These are phyloP conservation scores for Endomychus coccineus DNA, from an alignment of 2,888 invertebrate genomes.

Conservation along the genomic window DNA sequence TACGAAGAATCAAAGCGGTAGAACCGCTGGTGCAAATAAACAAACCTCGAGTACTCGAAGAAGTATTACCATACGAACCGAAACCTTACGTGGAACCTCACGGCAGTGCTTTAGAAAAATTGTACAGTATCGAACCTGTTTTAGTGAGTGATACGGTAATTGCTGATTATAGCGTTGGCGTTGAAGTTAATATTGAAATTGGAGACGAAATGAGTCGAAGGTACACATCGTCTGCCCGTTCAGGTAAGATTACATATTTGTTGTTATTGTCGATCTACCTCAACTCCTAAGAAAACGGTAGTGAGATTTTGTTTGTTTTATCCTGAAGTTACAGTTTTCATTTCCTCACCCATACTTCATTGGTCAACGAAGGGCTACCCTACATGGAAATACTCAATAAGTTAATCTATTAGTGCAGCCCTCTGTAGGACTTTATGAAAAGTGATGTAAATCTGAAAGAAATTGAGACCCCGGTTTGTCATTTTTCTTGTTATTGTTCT, in stretches of 20 bases:
- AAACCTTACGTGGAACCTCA: slow-evolving; percentile 30
- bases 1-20: slow-evolving; percentile 27
- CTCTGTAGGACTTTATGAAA: too few relatives aligned
- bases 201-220: slow-evolving; percentile 37
- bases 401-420: too few relatives aligned
- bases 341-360: too few relatives aligned
- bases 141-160: slow-evolving; percentile 28
- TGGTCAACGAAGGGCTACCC: too few relatives aligned
- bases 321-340: too few relatives aligned
- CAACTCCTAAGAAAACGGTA: background rate
- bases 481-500: too few relatives aligned
- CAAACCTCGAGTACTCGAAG: slow-evolving; percentile 29
- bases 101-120: slow-evolving; percentile 32
- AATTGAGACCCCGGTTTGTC: too few relatives aligned
- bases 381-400: too few relatives aligned
- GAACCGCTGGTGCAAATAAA: slow-evolving; percentile 31
- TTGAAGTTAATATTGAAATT: slow-evolving; percentile 35
- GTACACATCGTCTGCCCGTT: slow-evolving; percentile 32
- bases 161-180: slow-evolving; percentile 33
- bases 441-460: too few relatives aligned
- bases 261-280: too few relatives aligned
- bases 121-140: slow-evolving; percentile 30
- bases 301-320: too few relatives aligned
- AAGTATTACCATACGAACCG: slow-evolving; percentile 28
- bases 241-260: too few relatives aligned